Conservation (phyloP, 2,888 invertebrate species). For the Mesorhabditis spiculigera region DNA sequence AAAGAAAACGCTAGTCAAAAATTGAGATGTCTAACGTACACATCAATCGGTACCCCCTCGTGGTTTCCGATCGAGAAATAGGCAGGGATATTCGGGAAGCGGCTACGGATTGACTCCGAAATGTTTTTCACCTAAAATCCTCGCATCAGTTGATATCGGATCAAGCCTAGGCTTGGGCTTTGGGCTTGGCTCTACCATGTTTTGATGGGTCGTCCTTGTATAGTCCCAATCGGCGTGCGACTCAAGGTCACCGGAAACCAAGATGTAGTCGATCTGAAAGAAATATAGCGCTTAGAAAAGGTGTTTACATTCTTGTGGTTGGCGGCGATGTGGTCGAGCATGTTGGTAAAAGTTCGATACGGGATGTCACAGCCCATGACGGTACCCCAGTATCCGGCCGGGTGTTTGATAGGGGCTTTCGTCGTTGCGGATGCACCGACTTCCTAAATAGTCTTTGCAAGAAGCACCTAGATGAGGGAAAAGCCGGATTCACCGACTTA, state of each 20-base stretch:
- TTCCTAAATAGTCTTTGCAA: too few relatives aligned
- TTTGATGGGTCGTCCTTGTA: neutral
- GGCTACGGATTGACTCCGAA: conserved; percentile 8
- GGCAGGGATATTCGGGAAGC: conserved; percentile 10
- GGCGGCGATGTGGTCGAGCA: neutral
- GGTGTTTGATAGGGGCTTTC: neutral
- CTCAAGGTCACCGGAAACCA: conserved; percentile 19
- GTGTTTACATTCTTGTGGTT: neutral
- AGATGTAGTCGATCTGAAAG: conserved; percentile 20
- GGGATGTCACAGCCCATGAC: neutral
- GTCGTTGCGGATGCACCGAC: neutral
- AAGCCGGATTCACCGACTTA: neutral
- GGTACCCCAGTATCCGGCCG: conserved; percentile 1
- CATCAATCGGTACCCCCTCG: neutral
- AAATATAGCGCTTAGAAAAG: too few relatives aligned
- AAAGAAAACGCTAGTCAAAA: too few relatives aligned
- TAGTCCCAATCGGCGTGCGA: conserved; percentile 16
- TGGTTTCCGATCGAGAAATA: neutral
- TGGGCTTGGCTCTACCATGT: too few relatives aligned
- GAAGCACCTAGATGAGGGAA: too few relatives aligned
- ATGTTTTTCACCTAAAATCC: conserved; percentile 18
- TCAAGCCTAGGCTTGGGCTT: too few relatives aligned
- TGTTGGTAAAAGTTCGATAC: neutral
- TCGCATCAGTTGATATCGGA: too few relatives aligned
- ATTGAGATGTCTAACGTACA: too few relatives aligned